Percentiles rank a stretch among this genome's conserved stretches.
Conservation (phyloP, 2,113 vertebrate genomes). For the Pandion haliaetus region DNA sequence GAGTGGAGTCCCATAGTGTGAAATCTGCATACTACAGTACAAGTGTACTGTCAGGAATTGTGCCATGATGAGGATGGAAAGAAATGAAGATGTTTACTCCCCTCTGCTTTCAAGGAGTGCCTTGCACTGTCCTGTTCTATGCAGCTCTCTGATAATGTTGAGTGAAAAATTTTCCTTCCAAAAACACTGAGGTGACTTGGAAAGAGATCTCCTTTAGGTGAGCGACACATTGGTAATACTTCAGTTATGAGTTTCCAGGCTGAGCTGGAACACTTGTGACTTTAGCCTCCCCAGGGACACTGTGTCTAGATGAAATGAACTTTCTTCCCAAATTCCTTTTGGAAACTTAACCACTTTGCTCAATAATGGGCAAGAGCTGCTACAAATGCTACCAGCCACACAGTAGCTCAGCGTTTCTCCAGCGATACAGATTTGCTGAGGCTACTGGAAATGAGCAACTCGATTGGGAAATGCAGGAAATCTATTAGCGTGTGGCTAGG, state of each 20-base stretch:
- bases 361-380: not conserved
- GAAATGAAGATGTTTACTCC: not conserved
- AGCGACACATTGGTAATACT: not conserved
- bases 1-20: not conserved
- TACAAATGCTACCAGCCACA: not conserved
- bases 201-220: not conserved
- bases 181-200: not conserved
- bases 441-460: constrained; percentile 31
- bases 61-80: not conserved
- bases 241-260: not conserved
- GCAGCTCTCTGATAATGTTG: not conserved
- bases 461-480: constrained; percentile 45
- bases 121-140: not conserved
- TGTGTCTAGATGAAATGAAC: not conserved
- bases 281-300: not conserved
- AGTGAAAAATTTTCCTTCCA: not conserved
- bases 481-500: not conserved
- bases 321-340: not conserved
- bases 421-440: constrained; percentile 32
- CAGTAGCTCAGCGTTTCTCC: not conserved
- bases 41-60: not conserved
- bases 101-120: not conserved
- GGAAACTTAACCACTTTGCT: constrained; percentile 30
- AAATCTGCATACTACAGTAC: not conserved
- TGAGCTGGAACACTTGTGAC: not conserved